Evolutionary conservation across 2,888 invertebrate species (phyloP), one percentile per base, ranked within the genome.

Genomic region (Carabus problematicus): DNA sequence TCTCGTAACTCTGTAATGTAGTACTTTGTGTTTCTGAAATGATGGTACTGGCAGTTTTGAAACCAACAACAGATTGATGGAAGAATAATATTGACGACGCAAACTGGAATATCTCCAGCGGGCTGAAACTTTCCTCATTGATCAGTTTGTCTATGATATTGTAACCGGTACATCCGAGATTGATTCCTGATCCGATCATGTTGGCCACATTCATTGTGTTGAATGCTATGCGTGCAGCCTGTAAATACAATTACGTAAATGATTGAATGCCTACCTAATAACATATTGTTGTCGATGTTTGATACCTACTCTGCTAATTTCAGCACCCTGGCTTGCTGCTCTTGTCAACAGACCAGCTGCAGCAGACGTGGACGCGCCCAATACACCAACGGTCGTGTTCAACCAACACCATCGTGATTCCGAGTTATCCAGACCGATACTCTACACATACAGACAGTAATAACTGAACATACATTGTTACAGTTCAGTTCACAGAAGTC

Each of bases 321-420:
- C 56, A 1, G 14, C 47, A 7, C 69, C 69, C 40, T 39, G 19
- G n/a, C 45, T 45, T 6, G 45, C 69, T 1, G 56, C 45, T 56
- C 49, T 61, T 7, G 62, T 62, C 6, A 69, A 11, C 8, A 69
- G 9, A 16, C 62, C 56, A 18, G 69, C 43, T 6, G 69, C 69
- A 39, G 69, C 69, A 3, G 69, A 62, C 11, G 70, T 58, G 0
- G 45, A 19, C 6, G 62, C 56, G 6, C 69, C 69, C 41, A 70
- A 9, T 16, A 62, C 11, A 9, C 69, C 69, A 16, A 56, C 62
- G 39, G 56, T 55, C 2, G 62, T 69, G 8, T 56, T 56, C 19
- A 69, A 62, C 69, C 69, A 69, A 62, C 69, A 62, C 62, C 62
- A 61, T 4, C 69, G 54, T 8, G 69, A 61, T 45, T 69, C 69